Conservation (phyloP, 2,113 vertebrate species). For the Rhipidura dahli region DNA sequence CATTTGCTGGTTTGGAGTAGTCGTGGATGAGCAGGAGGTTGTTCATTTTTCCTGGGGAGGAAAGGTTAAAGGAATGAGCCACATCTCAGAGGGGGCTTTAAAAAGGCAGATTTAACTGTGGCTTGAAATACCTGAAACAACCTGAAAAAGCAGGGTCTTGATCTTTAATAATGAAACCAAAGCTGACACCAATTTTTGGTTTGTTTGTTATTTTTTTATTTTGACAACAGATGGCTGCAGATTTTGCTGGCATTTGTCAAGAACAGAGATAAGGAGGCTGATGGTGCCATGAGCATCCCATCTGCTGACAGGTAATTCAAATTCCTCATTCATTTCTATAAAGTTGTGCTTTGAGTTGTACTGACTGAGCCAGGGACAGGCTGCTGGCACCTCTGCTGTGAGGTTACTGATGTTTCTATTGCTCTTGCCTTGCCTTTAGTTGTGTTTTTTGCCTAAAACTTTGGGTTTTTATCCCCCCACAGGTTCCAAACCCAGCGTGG, state of each 20-base stretch:
- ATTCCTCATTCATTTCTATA: neutral
- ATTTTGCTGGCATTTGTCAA: slow-evolving; percentile 74
- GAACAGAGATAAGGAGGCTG: slow-evolving; percentile 56
- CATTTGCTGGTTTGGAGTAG: neutral
- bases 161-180: neutral
- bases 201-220: neutral
- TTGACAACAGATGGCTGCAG: slow-evolving; percentile 78
- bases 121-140: neutral
- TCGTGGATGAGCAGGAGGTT: neutral
- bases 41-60: neutral
- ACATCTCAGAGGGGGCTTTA: neutral
- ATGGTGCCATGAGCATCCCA: slow-evolving; percentile 72
- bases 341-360: neutral
- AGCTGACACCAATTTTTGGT: neutral
- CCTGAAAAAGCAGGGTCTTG: neutral
- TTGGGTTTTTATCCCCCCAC: neutral
- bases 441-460: neutral
- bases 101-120: neutral
- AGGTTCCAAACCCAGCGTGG: slow-evolving; percentile 79
- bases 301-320: slow-evolving; percentile 79
- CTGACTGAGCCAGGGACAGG: neutral
- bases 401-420: neutral
- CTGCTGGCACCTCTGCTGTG: neutral
- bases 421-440: neutral
- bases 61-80: neutral